Conservation (phyloP, 1,140 invertebrate species). For the Nymphalis io region DNA sequence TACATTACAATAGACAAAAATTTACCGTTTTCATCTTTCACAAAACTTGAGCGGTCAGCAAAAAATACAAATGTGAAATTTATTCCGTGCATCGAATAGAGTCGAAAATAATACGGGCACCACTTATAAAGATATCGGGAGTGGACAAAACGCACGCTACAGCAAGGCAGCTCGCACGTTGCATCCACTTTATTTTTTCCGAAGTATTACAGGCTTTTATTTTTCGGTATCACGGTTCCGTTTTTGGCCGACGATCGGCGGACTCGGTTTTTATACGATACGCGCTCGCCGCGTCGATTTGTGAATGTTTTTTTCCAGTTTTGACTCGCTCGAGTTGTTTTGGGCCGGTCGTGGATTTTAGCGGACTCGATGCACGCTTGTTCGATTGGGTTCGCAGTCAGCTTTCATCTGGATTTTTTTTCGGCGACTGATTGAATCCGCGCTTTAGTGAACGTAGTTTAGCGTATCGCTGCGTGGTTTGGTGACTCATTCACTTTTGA, state of each 20-base stretch:
- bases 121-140: slow-evolving; percentile 70
- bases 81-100: slow-evolving; percentile 29
- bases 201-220: slow-evolving; percentile 77
- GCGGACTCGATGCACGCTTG: slow-evolving; percentile 58
- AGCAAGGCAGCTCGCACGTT: slow-evolving; percentile 45
- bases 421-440: slow-evolving; percentile 72
- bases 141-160: slow-evolving; percentile 50
- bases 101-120: slow-evolving; percentile 48
- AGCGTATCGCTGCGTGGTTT: slow-evolving; percentile 61
- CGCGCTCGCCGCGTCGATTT: slow-evolving; percentile 70
- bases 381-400: slow-evolving; percentile 66
- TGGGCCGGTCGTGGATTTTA: slow-evolving; percentile 73
- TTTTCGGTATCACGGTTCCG: slow-evolving; percentile 81
- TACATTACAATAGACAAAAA: slow-evolving; percentile 6
- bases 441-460: slow-evolving; percentile 77
- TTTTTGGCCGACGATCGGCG: slow-evolving; percentile 77
- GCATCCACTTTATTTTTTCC: slow-evolving; percentile 73
- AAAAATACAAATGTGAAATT: slow-evolving; percentile 24
- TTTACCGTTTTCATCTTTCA: slow-evolving; percentile 1
- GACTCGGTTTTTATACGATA: slow-evolving; percentile 77
- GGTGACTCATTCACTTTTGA: slow-evolving; percentile 70
- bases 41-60: slow-evolving; percentile 23
- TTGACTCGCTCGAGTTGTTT: slow-evolving; percentile 75
- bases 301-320: slow-evolving; percentile 69
- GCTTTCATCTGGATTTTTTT: slow-evolving; percentile 56